Percentiles rank a stretch among this genome's conserved stretches.
These are phyloP conservation scores for Osmerus eperlanus DNA, from an alignment of 2,113 vertebrate species.

Conservation along the genomic window DNA sequence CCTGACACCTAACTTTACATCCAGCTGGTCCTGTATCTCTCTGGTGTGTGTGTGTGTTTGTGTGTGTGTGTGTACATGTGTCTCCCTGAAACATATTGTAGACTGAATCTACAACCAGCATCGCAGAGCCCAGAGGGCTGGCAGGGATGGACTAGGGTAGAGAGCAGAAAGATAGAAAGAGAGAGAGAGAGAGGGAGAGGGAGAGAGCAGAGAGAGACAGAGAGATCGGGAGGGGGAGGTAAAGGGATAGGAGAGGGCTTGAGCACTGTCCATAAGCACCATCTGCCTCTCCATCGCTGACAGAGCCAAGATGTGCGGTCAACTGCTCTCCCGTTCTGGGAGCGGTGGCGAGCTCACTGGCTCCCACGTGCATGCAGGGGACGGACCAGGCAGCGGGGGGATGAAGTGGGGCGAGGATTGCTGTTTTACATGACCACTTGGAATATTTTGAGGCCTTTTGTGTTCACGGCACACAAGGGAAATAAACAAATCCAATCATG, in stretches of 20 bases:
- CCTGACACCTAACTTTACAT: conserved; percentile 84
- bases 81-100: conserved; percentile 76
- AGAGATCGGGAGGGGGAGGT: conserved; percentile 28
- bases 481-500: background rate
- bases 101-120: conserved; percentile 84
- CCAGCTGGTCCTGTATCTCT: conserved; percentile 81
- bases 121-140: conserved; percentile 84
- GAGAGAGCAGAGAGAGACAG: conserved; percentile 29
- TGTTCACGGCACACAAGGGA: background rate
- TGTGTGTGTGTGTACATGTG: conserved; percentile 21
- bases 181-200: conserved; percentile 14
- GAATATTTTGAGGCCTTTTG: background rate
- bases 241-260: conserved; percentile 44
- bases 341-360: background rate
- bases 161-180: conserved; percentile 29
- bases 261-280: conserved; percentile 84
- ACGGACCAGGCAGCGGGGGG: no score
- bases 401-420: background rate
- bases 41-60: conserved; percentile 39
- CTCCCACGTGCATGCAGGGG: background rate
- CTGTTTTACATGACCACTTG: conserved; percentile 3
- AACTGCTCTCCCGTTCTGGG: conserved; percentile 69
- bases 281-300: conserved; percentile 88
- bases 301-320: conserved; percentile 86
- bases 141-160: conserved; percentile 75